Evolutionary conservation across 2,797 vertebrate species (phyloP).

Genomic region (Myotis daubentonii): DNA sequence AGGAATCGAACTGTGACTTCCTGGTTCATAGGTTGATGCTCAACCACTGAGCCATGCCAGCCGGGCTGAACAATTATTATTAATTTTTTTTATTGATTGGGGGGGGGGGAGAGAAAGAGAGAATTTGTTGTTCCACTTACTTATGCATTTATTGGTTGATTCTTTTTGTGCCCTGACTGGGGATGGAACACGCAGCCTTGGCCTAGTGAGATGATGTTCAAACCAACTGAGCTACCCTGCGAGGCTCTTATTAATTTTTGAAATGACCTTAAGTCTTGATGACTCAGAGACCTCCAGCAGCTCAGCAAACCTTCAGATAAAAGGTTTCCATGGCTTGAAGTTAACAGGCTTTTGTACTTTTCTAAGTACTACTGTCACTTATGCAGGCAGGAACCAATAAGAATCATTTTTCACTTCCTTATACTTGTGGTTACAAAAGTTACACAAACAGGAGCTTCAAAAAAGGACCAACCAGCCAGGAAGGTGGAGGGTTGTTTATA

Average conservation of each 20-base stretch:
- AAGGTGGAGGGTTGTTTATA: not conserved
- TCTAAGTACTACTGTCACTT: not conserved
- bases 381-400: not conserved
- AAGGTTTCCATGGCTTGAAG: not conserved
- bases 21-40: no score
- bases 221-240: not conserved
- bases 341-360: conserved; percentile 4
- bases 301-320: conserved; percentile 13
- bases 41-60: no score
- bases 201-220: not conserved
- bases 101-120: not conserved
- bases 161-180: not conserved
- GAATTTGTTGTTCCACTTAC: not conserved
- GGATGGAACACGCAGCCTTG: not conserved
- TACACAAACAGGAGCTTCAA: conserved; percentile 43
- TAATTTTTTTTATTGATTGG: not conserved
- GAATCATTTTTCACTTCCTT: conserved; percentile 64
- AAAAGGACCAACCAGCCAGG: not conserved
- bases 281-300: not conserved
- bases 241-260: not conserved
- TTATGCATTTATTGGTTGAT: not conserved
- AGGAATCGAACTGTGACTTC: no score
- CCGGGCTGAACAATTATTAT: no score
- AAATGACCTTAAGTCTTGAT: conserved; percentile 1
- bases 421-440: conserved; percentile 54